These are phyloP conservation scores for Hesperia comma DNA, from an alignment of 2,888 invertebrate genomes.

Conservation along the genomic window DNA sequence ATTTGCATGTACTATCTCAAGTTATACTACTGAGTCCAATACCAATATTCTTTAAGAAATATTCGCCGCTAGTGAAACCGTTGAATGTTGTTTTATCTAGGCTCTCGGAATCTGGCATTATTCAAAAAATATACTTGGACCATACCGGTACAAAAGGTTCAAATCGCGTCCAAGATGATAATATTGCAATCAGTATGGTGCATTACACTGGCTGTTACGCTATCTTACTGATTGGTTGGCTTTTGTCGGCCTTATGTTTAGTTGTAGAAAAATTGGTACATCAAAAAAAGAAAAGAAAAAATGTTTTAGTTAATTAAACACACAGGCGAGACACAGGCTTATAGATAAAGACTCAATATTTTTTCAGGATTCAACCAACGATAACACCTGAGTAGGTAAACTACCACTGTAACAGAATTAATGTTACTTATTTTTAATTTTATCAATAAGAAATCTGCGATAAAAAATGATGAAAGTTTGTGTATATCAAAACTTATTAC, in stretches of 20 bases:
- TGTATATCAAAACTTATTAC: too few relatives aligned
- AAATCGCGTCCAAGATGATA: constrained; percentile 28
- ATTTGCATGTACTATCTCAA: constrained; percentile 58
- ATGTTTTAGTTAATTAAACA: too few relatives aligned
- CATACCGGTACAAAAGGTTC: constrained; percentile 44
- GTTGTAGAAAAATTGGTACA: constrained; percentile 53
- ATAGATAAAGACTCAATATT: too few relatives aligned
- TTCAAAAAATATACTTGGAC: constrained; percentile 56
- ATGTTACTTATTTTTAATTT: too few relatives aligned
- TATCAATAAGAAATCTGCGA: too few relatives aligned
- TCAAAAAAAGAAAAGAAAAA: background rate
- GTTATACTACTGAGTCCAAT: constrained; percentile 57
- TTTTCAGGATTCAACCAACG: too few relatives aligned
- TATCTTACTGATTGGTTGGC: constrained; percentile 62
- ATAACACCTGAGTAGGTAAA: too few relatives aligned
- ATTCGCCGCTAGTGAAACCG: constrained; percentile 58
- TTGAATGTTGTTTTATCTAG: constrained; percentile 56
- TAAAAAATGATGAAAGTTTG: too few relatives aligned
- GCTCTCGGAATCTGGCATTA: constrained; percentile 61
- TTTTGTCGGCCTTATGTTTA: constrained; percentile 55
- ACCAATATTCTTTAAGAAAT: constrained; percentile 68
- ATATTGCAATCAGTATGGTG: constrained; percentile 56
- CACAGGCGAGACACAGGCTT: too few relatives aligned
- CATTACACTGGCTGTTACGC: constrained; percentile 67
- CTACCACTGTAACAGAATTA: too few relatives aligned